Evolutionary conservation across 2,113 vertebrate genomes (phyloP).

Genomic region (Amphiprion percula): DNA sequence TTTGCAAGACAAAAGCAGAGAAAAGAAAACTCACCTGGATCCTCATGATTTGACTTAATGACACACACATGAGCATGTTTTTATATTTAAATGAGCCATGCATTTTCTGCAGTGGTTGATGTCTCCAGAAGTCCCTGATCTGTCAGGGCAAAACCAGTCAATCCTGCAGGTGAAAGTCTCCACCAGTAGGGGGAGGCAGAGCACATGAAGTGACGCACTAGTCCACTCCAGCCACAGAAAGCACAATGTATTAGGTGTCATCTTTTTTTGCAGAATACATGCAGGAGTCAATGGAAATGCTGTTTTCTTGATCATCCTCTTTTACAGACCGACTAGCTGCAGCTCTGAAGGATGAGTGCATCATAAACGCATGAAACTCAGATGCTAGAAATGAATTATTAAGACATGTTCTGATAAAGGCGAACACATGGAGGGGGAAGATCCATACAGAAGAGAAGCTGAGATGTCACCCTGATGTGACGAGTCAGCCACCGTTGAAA

Average conservation of each 20-base stretch:
- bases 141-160: background rate
- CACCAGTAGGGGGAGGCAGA: constrained; percentile 56
- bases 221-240: constrained; percentile 1
- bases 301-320: background rate
- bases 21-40: too few species aligned
- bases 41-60: too few species aligned
- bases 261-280: constrained; percentile 24
- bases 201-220: constrained; percentile 4
- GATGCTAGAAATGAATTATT: background rate
- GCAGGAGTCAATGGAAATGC: background rate
- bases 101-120: background rate
- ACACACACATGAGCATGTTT: background rate
- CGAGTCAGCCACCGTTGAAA: constrained; percentile 33
- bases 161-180: background rate
- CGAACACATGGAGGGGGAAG: background rate
- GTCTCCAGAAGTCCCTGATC: constrained; percentile 7
- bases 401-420: background rate
- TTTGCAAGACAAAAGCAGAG: too few species aligned
- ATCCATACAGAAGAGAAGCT: background rate
- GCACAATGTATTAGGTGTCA: constrained; percentile 26
- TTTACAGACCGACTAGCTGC: background rate
- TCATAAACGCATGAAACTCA: too few species aligned
- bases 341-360: too few species aligned
- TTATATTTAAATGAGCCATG: background rate
- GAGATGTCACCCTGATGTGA: constrained; percentile 7